phyloP scores from a whole-genome alignment of 2,113 vertebrate species.

The Ailuropoda melanoleuca region DNA sequence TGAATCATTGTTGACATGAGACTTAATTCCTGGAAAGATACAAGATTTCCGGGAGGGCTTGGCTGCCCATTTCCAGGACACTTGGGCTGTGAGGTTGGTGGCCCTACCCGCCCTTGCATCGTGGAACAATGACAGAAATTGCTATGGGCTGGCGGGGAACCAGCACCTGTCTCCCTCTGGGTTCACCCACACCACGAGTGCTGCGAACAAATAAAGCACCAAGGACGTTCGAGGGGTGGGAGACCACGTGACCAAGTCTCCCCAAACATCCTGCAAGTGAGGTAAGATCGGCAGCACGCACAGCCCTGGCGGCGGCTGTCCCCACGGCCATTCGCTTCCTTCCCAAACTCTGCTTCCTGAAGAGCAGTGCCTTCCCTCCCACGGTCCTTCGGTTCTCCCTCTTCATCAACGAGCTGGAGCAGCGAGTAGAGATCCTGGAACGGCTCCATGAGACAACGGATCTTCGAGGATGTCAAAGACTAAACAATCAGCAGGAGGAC shows the following conservation, averaged over 20 bases:
- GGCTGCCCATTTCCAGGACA: neutral
- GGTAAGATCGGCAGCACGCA: neutral
- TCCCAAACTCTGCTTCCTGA: neutral
- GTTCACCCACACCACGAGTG: neutral
- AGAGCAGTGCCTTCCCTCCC: accelerated
- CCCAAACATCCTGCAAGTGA: neutral
- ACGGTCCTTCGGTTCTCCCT: neutral
- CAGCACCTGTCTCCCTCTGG: neutral
- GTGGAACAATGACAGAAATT: accelerated
- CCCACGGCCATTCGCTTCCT: accelerated
- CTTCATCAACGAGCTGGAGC: accelerated
- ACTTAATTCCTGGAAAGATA: neutral
- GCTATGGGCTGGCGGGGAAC: accelerated
- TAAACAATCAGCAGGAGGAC: neutral
- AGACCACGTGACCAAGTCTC: neutral
- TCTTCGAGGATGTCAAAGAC: too few species aligned
- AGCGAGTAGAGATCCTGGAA: accelerated
- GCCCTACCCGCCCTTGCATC: accelerated
- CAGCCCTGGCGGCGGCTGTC: neutral
- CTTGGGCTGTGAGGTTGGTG: accelerated
- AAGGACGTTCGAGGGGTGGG: neutral
- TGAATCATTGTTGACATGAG: neutral
- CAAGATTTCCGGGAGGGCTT: neutral
- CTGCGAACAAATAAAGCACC: neutral
- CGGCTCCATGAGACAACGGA: accelerated